Evolutionary conservation across 2,797 vertebrate genomes (phyloP).

Genomic region (Cryptoprocta ferox): DNA sequence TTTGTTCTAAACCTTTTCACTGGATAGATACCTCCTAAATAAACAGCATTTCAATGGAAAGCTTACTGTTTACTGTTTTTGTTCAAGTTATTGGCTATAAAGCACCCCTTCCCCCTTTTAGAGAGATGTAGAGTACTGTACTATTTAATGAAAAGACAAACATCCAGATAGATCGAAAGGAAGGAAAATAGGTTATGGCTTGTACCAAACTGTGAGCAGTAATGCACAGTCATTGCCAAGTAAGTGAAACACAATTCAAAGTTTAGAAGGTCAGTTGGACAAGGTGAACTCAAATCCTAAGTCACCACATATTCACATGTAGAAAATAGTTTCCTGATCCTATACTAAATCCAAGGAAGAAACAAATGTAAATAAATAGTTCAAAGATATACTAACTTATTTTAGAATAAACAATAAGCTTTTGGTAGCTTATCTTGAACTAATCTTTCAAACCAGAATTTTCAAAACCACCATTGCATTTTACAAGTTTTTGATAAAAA

Average conservation of each 20-base stretch:
- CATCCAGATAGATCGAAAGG: not conserved
- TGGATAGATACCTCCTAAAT: not conserved
- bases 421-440: slow-evolving; percentile 34
- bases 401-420: slow-evolving; percentile 33
- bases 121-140: not conserved
- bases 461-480: not conserved
- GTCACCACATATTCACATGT: not conserved
- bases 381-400: not conserved
- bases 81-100: not conserved
- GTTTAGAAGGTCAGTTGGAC: not conserved
- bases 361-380: not conserved
- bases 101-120: not conserved
- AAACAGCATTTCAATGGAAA: not conserved
- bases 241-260: not conserved
- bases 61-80: not conserved
- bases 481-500: slow-evolving; percentile 35
- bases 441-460: slow-evolving; percentile 1
- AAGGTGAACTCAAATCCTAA: not conserved
- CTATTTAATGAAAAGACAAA: not conserved
- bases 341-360: not conserved
- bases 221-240: not conserved
- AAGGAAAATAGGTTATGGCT: not conserved
- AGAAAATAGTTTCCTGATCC: not conserved
- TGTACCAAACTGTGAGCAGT: not conserved
- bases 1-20: not conserved